phyloP scores from a whole-genome alignment of 2,797 vertebrate genomes.

The Halcyon badia region DNA sequence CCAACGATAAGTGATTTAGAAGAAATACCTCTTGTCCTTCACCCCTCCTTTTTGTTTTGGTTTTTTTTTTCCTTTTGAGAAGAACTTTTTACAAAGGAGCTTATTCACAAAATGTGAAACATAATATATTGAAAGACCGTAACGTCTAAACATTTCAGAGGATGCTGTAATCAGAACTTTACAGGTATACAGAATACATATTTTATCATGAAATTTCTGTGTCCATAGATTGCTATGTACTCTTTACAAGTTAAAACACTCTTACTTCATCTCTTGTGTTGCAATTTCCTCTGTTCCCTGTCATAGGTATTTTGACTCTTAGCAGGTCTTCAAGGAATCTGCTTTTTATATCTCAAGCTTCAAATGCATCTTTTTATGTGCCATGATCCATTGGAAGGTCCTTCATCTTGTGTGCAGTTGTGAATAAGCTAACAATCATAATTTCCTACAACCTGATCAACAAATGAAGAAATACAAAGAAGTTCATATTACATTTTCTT shows the following conservation, averaged over 20 bases:
- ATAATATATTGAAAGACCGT: neutral
- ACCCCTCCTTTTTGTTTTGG: rapidly evolving
- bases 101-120: neutral
- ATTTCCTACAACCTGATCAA: neutral
- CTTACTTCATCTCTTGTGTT: neutral
- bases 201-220: neutral
- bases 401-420: neutral
- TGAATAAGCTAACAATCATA: neutral
- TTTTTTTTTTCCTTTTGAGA: neutral
- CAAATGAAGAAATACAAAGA: neutral
- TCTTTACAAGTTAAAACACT: neutral
- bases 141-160: neutral
- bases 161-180: neutral
- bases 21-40: rapidly evolving
- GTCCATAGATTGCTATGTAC: neutral
- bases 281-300: neutral
- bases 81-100: neutral
- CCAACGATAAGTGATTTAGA: neutral
- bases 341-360: neutral
- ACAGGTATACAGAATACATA: neutral
- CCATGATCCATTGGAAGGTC: neutral
- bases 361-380: neutral
- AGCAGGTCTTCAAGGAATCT: neutral
- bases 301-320: neutral
- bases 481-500: neutral